phyloP scores from a whole-genome alignment of 1,140 invertebrate genomes.

The Cotesia glomerata region DNA sequence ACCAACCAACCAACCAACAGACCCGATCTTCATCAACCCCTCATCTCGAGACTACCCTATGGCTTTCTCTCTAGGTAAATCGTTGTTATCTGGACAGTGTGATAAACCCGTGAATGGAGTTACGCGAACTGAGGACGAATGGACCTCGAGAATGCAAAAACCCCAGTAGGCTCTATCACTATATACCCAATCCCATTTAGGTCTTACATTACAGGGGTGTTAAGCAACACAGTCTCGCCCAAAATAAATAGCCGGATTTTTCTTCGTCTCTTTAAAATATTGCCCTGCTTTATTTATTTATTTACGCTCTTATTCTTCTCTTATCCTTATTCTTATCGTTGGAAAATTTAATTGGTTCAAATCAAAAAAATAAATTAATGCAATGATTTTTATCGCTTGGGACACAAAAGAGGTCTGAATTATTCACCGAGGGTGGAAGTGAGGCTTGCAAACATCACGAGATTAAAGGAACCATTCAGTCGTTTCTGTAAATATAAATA shows the following conservation, averaged over 20 bases:
- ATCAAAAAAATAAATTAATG: slow-evolving; percentile 52
- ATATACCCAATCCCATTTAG: neutral
- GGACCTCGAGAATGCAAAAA: slow-evolving; percentile 49
- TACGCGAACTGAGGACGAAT: slow-evolving; percentile 44
- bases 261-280: neutral
- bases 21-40: slow-evolving; percentile 29
- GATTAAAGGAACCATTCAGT: slow-evolving; percentile 58
- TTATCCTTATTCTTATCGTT: too few relatives aligned
- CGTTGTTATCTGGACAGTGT: slow-evolving; percentile 64
- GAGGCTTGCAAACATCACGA: slow-evolving; percentile 59
- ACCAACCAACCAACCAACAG: slow-evolving; percentile 26
- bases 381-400: slow-evolving; percentile 33
- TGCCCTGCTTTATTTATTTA: too few relatives aligned
- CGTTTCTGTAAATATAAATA: slow-evolving; percentile 26
- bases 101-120: slow-evolving; percentile 64
- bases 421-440: slow-evolving; percentile 30
- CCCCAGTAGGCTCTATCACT: too few relatives aligned
- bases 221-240: neutral
- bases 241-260: neutral
- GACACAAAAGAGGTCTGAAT: slow-evolving; percentile 40
- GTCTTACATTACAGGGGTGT: neutral
- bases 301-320: too few relatives aligned
- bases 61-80: slow-evolving; percentile 60
- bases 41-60: slow-evolving; percentile 31
- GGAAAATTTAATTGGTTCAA: too few relatives aligned